Conservation (phyloP, 2,113 vertebrate species). For the Carollia perspicillata region DNA sequence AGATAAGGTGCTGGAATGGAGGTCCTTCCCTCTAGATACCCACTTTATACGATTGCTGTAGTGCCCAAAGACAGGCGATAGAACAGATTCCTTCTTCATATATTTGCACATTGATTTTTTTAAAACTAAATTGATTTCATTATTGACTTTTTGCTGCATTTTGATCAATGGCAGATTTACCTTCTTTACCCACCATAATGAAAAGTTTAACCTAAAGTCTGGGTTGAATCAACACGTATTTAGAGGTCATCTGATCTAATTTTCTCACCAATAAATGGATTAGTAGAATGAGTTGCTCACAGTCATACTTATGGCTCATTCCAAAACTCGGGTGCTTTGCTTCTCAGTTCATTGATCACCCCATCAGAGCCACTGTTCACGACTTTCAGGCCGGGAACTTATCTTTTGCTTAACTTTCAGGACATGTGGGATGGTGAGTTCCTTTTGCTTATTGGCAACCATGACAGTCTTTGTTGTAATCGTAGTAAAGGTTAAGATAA, state of each 20-base stretch:
- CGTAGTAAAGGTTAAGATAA: background rate
- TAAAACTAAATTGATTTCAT: background rate
- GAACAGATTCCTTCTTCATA: background rate
- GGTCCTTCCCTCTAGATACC: background rate
- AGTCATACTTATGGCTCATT: background rate
- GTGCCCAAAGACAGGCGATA: background rate
- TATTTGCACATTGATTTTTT: background rate
- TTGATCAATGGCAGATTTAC: background rate
- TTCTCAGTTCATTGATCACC: background rate
- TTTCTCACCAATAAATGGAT: background rate
- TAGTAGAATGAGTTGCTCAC: background rate
- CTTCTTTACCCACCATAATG: background rate
- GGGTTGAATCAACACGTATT: background rate
- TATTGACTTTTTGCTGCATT: background rate
- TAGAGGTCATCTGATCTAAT: background rate
- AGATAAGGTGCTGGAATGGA: background rate
- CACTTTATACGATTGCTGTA: background rate
- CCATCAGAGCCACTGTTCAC: background rate
- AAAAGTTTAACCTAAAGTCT: background rate
- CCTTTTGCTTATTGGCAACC: background rate
- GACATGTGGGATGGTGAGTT: background rate
- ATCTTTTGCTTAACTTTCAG: background rate
- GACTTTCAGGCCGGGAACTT: background rate
- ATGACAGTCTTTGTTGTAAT: background rate
- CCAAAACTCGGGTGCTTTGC: background rate